phyloP scores from a whole-genome alignment of 2,797 vertebrate species.

The Merluccius polli region DNA sequence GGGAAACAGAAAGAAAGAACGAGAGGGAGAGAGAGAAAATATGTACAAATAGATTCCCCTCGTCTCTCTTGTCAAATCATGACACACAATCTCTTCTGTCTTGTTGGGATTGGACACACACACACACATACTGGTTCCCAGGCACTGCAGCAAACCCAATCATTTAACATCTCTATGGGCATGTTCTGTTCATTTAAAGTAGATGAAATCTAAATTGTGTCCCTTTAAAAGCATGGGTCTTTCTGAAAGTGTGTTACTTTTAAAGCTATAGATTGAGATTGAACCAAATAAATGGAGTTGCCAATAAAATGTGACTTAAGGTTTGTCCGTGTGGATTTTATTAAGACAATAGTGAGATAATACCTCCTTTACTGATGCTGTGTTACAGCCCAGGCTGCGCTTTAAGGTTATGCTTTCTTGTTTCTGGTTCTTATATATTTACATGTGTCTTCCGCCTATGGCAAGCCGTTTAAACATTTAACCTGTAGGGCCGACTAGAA shows the following conservation, averaged over 20 bases:
- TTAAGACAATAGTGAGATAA: neutral
- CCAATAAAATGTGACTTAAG: neutral
- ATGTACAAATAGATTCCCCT: neutral
- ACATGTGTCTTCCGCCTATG: too few species aligned
- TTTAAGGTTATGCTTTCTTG: too few species aligned
- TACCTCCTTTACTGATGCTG: neutral
- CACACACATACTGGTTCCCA: neutral
- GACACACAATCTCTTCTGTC: neutral
- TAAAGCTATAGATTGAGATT: neutral
- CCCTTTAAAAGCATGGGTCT: neutral
- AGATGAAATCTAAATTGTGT: constrained; percentile 1
- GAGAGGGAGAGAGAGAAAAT: neutral
- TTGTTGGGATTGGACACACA: neutral
- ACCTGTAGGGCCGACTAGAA: too few species aligned
- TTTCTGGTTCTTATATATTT: too few species aligned
- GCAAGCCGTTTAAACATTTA: too few species aligned
- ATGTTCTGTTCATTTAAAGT: neutral
- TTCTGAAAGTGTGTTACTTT: neutral
- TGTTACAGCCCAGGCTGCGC: too few species aligned
- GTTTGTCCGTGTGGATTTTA: neutral
- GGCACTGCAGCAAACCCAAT: neutral
- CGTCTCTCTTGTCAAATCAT: neutral
- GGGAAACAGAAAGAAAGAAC: neutral
- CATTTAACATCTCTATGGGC: neutral
- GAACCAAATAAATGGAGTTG: neutral